Conservation (phyloP, 2,113 vertebrate genomes). For the Phoenicopterus ruber region DNA sequence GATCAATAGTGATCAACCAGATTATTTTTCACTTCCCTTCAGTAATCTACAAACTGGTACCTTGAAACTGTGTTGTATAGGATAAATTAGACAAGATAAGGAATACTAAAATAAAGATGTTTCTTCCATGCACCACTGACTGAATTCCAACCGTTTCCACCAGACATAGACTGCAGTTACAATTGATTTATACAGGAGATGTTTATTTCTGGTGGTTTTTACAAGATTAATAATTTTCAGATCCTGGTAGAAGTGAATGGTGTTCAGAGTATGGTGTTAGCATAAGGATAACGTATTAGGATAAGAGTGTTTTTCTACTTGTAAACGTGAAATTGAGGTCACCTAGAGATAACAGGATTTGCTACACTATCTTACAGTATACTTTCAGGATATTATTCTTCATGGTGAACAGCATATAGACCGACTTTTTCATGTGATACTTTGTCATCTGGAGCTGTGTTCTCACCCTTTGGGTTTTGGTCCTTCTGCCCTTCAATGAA, state of each 20-base stretch:
- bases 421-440: neutral
- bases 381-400: neutral
- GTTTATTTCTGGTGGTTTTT: neutral
- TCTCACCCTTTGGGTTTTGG: neutral
- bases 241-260: neutral
- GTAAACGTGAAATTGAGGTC: neutral
- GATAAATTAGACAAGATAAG: neutral
- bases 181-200: neutral
- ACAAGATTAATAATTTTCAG: neutral
- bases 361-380: neutral
- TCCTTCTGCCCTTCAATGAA: neutral
- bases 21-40: neutral
- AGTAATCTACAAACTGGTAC: neutral
- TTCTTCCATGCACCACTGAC: neutral
- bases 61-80: neutral
- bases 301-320: neutral
- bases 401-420: neutral
- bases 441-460: neutral
- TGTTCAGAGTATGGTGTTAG: neutral
- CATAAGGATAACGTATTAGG: neutral
- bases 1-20: neutral
- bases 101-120: neutral
- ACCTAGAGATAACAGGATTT: neutral
- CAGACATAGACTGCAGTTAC: neutral
- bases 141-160: neutral